Conservation (phyloP, 2,797 vertebrate genomes). For the Sebastes minor region DNA sequence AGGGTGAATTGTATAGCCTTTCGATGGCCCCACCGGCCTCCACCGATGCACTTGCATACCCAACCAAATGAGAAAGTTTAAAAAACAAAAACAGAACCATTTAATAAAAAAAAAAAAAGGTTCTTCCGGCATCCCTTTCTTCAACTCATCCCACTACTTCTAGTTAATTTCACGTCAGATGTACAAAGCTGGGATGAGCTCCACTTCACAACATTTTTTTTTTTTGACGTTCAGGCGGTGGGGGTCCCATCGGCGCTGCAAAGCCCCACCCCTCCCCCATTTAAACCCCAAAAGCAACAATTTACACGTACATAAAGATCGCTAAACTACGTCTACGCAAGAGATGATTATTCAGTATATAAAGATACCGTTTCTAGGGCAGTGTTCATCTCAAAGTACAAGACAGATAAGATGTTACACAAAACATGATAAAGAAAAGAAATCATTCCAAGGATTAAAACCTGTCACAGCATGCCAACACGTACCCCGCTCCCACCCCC, state of each 20-base stretch:
- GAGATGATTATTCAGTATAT: conserved; percentile 80
- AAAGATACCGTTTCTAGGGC: conserved; percentile 82
- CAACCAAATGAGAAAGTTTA: conserved; percentile 41
- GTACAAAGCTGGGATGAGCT: conserved; percentile 53
- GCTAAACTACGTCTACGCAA: conserved; percentile 82
- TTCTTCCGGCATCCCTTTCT: conserved; percentile 63
- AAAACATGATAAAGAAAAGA: conserved; percentile 82
- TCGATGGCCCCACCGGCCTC: conserved; percentile 82
- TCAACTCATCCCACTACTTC: conserved; percentile 37
- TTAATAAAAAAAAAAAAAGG: conserved; percentile 16
- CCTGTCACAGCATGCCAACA: conserved; percentile 79
- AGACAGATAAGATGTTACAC: conserved; percentile 77
- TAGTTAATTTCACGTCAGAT: conserved; percentile 50
- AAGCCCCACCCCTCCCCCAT: conserved; percentile 31
- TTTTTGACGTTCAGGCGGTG: conserved; percentile 59
- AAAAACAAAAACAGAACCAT: conserved; percentile 52
- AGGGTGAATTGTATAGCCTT: conserved; percentile 86
- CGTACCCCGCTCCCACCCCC: conserved; percentile 54
- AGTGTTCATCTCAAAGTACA: conserved; percentile 85
- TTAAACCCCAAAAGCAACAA: conserved; percentile 77
- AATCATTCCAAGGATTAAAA: conserved; percentile 77
- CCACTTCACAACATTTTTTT: conserved; percentile 35
- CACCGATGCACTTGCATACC: conserved; percentile 67
- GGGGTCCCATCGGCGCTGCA: conserved; percentile 61
- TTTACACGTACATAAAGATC: conserved; percentile 90